Base-by-base conservation (phyloP, 2,888 invertebrate genomes). In the Chymomyza procnemis region DNA sequence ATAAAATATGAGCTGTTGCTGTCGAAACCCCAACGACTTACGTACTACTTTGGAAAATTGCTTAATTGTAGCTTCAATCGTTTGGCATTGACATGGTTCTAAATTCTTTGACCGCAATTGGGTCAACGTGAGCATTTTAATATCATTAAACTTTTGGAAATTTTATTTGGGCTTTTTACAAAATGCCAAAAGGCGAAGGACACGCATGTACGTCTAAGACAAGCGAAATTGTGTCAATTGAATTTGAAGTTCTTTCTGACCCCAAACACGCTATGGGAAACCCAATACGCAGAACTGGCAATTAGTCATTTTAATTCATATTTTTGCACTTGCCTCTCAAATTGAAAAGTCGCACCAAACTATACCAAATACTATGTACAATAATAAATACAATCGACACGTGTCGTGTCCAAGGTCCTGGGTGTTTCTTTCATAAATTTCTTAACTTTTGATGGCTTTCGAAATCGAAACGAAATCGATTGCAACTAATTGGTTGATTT, bases 381-480 rank as follows among this genome's bases (percentile, higher is more conserved):
- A 12, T 41, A 12, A 41, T 12, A 41, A 41, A 41, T 64, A 48
- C 63, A 68, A 73, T 67, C 67, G 62, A 69, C 67, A 67, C 66
- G 69, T 64, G 46, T 50, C 66, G 67, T 68, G 74, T 75, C 78
- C 75, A 69, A 46, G 67, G 48, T 50, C 75, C 41, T 47, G 56
- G 30, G 30, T 48, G 9, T 30, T 48, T 50, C 73, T 46, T 61
- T 61, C 55, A 61, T 22, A 61, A 59, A 64, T 12, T 57, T 57
- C 19, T 18, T 16, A 16, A 5, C 30, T 61, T 61, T n/a, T 41
- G 57, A 77, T 74, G 34, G 52, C 55, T 68, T 73, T 72, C 71
- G 64, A 76, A 71, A 67, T 83, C 78, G 79, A 78, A 83, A 69
- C 14, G 48, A 50, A 79, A 82, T 82, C 68, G 81, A 82, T 86